These are phyloP conservation scores for Lottia scabra DNA, from an alignment of 2,888 invertebrate species.

Conservation along the genomic window DNA sequence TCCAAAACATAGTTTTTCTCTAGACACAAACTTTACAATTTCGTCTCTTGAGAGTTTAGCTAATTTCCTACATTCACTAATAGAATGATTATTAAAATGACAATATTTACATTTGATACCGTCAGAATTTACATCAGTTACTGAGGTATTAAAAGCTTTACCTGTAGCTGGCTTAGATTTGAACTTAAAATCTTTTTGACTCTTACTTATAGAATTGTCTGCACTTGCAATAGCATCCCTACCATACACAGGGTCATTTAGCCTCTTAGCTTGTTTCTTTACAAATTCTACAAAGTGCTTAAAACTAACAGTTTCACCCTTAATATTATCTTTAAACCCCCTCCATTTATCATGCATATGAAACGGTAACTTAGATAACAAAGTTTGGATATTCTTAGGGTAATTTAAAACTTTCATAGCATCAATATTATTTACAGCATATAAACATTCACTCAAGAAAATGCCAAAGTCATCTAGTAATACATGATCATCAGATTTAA, in stretches of 20 bases:
- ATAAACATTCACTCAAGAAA: background rate
- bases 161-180: slow-evolving; percentile 5
- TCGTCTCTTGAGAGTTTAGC: background rate
- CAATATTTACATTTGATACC: no score
- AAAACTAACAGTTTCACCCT: slow-evolving; percentile 8
- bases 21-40: background rate
- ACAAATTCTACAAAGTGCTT: slow-evolving; percentile 14
- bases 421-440: background rate
- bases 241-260: slow-evolving; percentile 20
- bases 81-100: no score
- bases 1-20: slow-evolving; percentile 10
- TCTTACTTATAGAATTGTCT: background rate
- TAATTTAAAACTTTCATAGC: background rate
- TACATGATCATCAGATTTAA: no score
- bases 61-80: no score
- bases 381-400: background rate
- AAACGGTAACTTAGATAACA: background rate
- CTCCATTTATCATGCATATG: background rate
- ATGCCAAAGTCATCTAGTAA: no score
- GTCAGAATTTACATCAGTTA: no score
- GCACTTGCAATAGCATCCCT: slow-evolving; percentile 11
- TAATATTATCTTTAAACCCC: background rate
- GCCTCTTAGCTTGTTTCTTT: slow-evolving; percentile 14
- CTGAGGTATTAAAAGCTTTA: background rate
- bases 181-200: background rate